Evolutionary conservation across 2,797 vertebrate genomes (phyloP).

Genomic region (Babyrousa celebensis): DNA sequence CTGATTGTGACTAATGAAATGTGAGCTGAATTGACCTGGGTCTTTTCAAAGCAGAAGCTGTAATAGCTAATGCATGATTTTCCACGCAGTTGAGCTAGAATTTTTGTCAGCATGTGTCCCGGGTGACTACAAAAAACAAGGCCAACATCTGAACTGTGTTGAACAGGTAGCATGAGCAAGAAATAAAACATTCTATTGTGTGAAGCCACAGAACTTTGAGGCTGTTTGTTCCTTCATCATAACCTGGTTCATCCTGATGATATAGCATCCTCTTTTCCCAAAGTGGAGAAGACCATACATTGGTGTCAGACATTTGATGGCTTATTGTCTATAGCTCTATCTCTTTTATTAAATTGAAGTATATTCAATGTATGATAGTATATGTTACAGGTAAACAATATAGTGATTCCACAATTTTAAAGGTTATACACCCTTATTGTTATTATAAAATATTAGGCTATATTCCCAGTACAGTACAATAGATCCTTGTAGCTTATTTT

Average conservation of each 20-base stretch:
- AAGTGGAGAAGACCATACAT: background rate
- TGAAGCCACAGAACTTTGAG: constrained; percentile 4
- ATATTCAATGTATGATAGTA: background rate
- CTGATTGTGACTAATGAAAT: constrained; percentile 53
- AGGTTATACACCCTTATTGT: background rate
- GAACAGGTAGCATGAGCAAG: background rate
- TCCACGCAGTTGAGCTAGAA: background rate
- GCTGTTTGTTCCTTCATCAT: constrained; percentile 3
- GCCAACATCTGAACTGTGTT: background rate
- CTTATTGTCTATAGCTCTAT: background rate
- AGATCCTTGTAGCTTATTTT: background rate
- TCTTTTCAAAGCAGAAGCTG: constrained; percentile 38
- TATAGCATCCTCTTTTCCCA: background rate
- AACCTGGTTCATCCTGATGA: background rate
- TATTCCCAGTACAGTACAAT: background rate
- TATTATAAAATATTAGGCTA: background rate
- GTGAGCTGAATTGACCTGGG: background rate
- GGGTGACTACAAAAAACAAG: background rate
- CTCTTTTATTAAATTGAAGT: background rate
- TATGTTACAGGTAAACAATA: background rate
- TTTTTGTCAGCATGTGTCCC: background rate
- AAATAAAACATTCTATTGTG: background rate
- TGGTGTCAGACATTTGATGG: constrained; percentile 1
- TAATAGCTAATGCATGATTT: background rate
- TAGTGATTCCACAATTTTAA: background rate